These are phyloP conservation scores for Muscidifurax raptorellus DNA, from an alignment of 1,140 invertebrate species.

Conservation along the genomic window DNA sequence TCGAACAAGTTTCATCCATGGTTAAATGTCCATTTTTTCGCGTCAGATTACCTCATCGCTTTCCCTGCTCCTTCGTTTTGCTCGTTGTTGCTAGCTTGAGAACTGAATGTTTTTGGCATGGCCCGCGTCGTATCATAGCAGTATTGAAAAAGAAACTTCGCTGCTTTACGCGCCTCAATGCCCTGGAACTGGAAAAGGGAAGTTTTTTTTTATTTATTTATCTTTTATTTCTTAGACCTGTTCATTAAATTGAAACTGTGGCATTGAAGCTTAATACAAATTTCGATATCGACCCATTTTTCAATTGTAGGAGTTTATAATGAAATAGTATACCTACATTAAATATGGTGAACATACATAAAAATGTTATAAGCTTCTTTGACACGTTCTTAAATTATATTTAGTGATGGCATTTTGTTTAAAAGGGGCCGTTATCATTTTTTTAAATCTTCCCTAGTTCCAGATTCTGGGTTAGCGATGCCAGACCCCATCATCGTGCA, in stretches of 20 bases:
- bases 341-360: no score
- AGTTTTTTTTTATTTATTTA: background rate
- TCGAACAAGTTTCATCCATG: background rate
- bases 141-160: constrained; percentile 41
- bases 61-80: constrained; percentile 61
- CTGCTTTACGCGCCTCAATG: background rate
- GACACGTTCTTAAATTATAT: no score
- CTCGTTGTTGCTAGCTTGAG: constrained; percentile 75
- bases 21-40: background rate
- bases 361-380: no score
- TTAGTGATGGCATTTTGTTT: no score
- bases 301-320: background rate
- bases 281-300: no score
- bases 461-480: background rate
- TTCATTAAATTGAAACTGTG: background rate
- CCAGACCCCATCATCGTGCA: background rate
- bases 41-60: constrained; percentile 43
- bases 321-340: background rate
- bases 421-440: background rate
- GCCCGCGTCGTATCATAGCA: constrained; percentile 61
- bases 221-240: background rate
- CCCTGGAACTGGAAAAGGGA: constrained; percentile 29
- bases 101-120: constrained; percentile 73
- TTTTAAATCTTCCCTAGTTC: background rate
- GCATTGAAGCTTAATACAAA: no score